phyloP scores from a whole-genome alignment of 2,888 invertebrate species.

The Anarsia innoxiella region DNA sequence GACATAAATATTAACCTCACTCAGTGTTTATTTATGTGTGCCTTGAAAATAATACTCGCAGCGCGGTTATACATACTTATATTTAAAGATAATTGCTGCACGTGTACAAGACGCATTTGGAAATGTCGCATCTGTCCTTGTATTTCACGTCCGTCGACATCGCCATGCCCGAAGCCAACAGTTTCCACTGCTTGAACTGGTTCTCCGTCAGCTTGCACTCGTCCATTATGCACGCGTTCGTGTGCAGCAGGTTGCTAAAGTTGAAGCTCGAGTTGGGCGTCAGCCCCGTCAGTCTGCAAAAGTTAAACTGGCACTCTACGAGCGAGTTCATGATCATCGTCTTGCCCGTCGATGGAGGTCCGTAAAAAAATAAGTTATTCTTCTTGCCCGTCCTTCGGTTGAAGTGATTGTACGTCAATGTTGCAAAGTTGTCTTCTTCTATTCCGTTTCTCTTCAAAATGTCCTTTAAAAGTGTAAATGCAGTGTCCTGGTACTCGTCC shows the following conservation, averaged over 20 bases:
- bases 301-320: constrained; percentile 22
- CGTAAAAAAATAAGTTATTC: constrained; percentile 16
- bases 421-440: neutral
- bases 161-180: constrained; percentile 21
- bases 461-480: neutral
- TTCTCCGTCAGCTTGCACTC: constrained; percentile 31
- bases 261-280: constrained; percentile 23
- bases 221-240: constrained; percentile 31
- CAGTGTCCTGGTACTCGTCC: neutral
- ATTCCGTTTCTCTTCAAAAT: neutral
- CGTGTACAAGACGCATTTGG: constrained; percentile 4
- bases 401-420: neutral
- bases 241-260: constrained; percentile 19
- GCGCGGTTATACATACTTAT: too few species aligned
- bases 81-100: too few species aligned
- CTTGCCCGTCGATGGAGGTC: constrained; percentile 19
- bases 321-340: constrained; percentile 27
- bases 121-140: neutral
- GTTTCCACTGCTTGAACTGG: constrained; percentile 34
- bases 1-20: too few species aligned
- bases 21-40: too few species aligned
- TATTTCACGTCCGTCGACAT: constrained; percentile 19
- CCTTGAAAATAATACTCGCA: too few species aligned
- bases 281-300: constrained; percentile 23
- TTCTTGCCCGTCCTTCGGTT: neutral